Evolutionary conservation across 1,140 invertebrate genomes (phyloP), one percentile per base, ranked within the genome.

Genomic region (Drosophila jambulina): DNA sequence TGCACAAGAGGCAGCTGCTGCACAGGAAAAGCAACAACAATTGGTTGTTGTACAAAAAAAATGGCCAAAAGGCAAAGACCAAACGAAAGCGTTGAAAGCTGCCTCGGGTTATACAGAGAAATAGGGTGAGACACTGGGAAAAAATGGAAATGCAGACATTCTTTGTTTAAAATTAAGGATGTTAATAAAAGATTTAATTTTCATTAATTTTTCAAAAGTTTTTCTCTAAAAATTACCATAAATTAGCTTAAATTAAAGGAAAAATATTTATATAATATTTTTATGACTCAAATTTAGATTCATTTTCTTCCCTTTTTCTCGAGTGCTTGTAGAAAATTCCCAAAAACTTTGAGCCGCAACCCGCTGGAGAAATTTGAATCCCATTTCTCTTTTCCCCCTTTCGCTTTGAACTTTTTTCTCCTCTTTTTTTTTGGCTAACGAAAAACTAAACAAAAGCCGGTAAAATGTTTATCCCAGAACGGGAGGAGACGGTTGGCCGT

Each of bases 401-500:
- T 38, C 48, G 13, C 36, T 42, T 36, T 15, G 19, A 34, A 6
- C 8, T 17, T 36, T n/a, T 49, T 23, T 25, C 13, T 4, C 4
- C 7, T 5, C 27, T 27, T n/a, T 57, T 43, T 42, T 57, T 42
- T 54, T 59, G 34, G 46, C 27, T 29, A 38, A 60, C 69, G 53
- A 59, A 72, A 36, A 72, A 72, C 69, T 72, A 72, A 72, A 71
- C 53, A 38, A 56, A 72, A 72, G 69, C 43, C 56, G 36, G 67
- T 72, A 72, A 74, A 74, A 60, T 71, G 69, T 72, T 72, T 72
- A 71, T 72, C 54, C 53, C 43, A 32, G 10, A 13, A 15, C 13
- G 34, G 29, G 42, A 15, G 19, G 6, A 19, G n/a, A 19, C 2
- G 48, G 40, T 4, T 48, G 46, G 46, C 15, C 51, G n/a, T 29